These are phyloP conservation scores for Sarcophaga caerulescens DNA, from an alignment of 2,888 invertebrate genomes.

Conservation along the genomic window DNA sequence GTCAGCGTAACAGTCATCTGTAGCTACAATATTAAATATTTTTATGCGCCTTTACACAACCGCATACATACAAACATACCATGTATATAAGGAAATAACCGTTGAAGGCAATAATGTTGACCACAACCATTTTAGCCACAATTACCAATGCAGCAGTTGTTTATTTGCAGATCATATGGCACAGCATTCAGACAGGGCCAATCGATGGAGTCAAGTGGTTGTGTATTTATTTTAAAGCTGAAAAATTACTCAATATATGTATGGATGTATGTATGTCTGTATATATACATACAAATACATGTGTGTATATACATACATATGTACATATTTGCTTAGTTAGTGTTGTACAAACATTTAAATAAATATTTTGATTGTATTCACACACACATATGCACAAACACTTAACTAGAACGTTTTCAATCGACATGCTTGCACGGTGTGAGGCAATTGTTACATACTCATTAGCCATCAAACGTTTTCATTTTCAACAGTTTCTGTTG, in stretches of 20 bases:
- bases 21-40: not conserved
- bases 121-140: slow-evolving; percentile 64
- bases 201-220: slow-evolving; percentile 53
- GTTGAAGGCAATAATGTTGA: slow-evolving; percentile 26
- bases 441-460: slow-evolving; percentile 34
- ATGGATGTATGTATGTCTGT: not conserved
- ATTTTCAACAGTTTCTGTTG: slow-evolving; percentile 7
- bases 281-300: not conserved
- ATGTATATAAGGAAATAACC: not conserved
- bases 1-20: not conserved
- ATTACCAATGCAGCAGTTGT: slow-evolving; percentile 67
- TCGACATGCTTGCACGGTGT: slow-evolving; percentile 3
- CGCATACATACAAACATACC: not conserved
- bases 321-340: slow-evolving; percentile 56
- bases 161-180: slow-evolving; percentile 62
- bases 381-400: not conserved
- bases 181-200: slow-evolving; percentile 3
- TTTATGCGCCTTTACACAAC: not conserved
- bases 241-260: slow-evolving; percentile 4
- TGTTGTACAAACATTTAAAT: slow-evolving; percentile 49
- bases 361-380: slow-evolving; percentile 53
- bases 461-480: slow-evolving; percentile 47
- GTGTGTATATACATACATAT: not conserved
- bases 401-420: slow-evolving; percentile 10
- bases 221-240: slow-evolving; percentile 47